Evolutionary conservation across 2,797 vertebrate genomes (phyloP).

Genomic region (Spinus olivaceus): DNA sequence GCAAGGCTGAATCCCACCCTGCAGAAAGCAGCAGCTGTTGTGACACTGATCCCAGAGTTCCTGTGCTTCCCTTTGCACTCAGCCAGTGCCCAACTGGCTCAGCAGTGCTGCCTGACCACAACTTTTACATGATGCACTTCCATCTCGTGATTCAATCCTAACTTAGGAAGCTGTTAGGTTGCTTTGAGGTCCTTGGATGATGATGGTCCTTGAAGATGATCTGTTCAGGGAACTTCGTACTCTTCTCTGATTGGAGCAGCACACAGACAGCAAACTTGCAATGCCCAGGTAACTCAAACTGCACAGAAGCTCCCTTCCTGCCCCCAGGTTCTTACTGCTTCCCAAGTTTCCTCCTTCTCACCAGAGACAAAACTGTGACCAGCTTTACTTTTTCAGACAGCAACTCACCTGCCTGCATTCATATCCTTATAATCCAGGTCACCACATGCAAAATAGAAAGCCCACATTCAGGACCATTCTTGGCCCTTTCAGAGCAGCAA

Average conservation of each 20-base stretch:
- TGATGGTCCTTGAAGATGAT: neutral
- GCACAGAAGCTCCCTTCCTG: neutral
- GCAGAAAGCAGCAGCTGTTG: slow-evolving; percentile 43
- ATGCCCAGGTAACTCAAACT: fast-evolving
- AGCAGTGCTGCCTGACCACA: neutral
- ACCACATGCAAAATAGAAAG: fast-evolving
- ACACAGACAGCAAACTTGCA: neutral
- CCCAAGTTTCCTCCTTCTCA: neutral
- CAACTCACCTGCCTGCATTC: neutral
- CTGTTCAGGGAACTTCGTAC: neutral
- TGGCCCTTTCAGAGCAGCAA: neutral
- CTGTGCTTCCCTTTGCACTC: neutral
- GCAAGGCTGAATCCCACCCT: neutral
- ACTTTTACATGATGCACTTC: neutral
- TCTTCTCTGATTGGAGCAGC: neutral
- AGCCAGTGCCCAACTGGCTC: neutral
- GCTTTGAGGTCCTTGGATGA: neutral
- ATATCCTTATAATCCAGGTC: neutral
- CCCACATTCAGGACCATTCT: neutral
- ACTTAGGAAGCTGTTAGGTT: neutral
- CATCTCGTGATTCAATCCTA: neutral
- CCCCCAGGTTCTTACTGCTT: neutral
- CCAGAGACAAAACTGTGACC: neutral
- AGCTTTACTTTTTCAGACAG: neutral
- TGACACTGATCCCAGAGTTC: neutral